Evolutionary conservation across 2,113 vertebrate species (phyloP), one percentile per base, ranked within the genome.

Genomic region (Halichoeres trimaculatus): DNA sequence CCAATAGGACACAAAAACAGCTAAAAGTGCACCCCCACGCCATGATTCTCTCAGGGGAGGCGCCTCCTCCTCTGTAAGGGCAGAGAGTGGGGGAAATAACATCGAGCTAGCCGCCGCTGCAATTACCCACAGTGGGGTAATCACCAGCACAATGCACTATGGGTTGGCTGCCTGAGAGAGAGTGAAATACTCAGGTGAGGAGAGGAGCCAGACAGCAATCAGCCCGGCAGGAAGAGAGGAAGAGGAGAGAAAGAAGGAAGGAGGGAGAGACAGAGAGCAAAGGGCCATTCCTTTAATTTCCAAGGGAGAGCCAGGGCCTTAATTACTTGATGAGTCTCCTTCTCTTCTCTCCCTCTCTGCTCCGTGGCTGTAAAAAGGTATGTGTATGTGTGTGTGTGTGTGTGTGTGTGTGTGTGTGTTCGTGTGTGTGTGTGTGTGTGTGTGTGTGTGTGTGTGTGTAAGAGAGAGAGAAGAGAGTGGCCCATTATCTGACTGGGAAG

Each of bases 271-370:
- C 73, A 65, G 69, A 38, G 88, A 85, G 89, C 85, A 89, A 88
- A 89, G 89, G 82, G 87, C 88, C 87, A 85, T 91, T 92, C 91
- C 85, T 90, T 93, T 93, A 87, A 92, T 90, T 90, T 93, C 77
- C 90, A 90, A 90, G 89, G 92, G 88, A 90, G 84, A 87, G 82
- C 85, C 77, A 68, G 76, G 92, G 85, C 85, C 90, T 93, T 93
- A 93, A 91, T 92, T 92, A 90, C 92, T 90, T 89, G 85, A 89
- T 85, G 85, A 88, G 87, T 81, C 87, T 89, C 68, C 76, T 64
- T 77, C 80, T 85, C 75, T 81, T 70, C n/a, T 56, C 64, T 57
- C 60, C 53, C 67, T 76, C 75, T 55, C 56, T 60, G 65, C 66
- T 70, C 70, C 59, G 70, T 75, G 62, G 70, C 40, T 76, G 78